phyloP scores from a whole-genome alignment of 2,113 vertebrate genomes.

The Perca schrenkii region DNA sequence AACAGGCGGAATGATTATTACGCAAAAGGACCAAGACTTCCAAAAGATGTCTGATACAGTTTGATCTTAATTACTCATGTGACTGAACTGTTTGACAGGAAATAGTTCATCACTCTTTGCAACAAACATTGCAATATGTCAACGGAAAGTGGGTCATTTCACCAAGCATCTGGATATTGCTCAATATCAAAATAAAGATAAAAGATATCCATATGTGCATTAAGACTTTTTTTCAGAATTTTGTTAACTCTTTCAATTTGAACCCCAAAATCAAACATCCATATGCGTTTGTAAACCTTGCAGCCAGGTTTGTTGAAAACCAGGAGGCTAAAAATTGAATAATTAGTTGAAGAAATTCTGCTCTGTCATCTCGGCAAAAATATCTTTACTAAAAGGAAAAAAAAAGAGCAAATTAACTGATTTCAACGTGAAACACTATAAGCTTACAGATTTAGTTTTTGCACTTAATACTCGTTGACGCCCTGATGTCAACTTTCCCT shows the following conservation, averaged over 20 bases:
- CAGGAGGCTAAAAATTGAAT: slow-evolving; percentile 1
- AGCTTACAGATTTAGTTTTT: slow-evolving; percentile 16
- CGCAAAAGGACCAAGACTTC: slow-evolving; percentile 4
- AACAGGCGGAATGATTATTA: slow-evolving; percentile 21
- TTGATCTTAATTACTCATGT: neutral
- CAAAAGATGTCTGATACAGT: neutral
- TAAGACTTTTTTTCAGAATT: slow-evolving; percentile 34
- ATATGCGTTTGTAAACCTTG: neutral
- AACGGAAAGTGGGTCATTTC: neutral
- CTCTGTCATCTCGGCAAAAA: slow-evolving; percentile 27
- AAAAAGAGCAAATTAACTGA: slow-evolving; percentile 38
- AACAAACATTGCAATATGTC: neutral
- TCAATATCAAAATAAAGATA: too few relatives aligned
- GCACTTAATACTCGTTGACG: slow-evolving; percentile 29
- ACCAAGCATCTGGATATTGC: neutral
- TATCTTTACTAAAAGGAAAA: neutral
- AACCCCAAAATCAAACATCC: slow-evolving; percentile 8
- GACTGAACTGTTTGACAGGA: neutral
- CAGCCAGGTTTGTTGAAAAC: neutral
- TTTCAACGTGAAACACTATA: slow-evolving; percentile 60
- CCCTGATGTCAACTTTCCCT: slow-evolving; percentile 66
- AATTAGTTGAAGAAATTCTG: slow-evolving; percentile 4
- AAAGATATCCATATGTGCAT: neutral
- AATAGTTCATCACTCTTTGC: neutral
- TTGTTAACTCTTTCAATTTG: neutral